Evolutionary conservation across 2,113 vertebrate species (phyloP), one percentile per base, ranked within the genome.

Genomic region (Larimichthys crocea): DNA sequence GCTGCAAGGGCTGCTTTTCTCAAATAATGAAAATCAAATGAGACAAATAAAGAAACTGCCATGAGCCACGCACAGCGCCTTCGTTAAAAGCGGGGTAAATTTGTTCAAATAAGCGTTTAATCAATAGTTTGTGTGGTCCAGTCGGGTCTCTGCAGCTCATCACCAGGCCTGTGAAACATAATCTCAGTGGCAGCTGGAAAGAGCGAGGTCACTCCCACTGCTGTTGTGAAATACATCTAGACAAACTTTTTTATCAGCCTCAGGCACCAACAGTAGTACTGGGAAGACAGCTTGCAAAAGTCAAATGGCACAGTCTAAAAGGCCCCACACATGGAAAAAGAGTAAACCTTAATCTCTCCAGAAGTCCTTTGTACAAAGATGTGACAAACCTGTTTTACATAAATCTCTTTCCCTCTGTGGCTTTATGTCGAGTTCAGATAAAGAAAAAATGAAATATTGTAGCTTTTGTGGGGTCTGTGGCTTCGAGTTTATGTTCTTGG

Each of bases 111-210:
- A 83, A 69, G 60, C 6, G 8, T 66, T 66, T 57, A 80, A 75
- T 82, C 65, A 56, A 62, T 53, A 63, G 19, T 59, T 66, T 70
- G 52, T 67, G 63, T 50, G 57, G 52, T 35, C 65, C 60, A 42
- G 19, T 56, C 16, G 2, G 6, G 50, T n/a, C 52, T 72, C 19
- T 14, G 57, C 40, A 59, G 76, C 40, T 77, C 24, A 57, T 17
- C 57, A 62, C 3, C 62, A 35, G 56, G n/a, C 53, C 63, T 85
- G 88, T 80, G 86, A 82, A 73, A 67, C 20, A 49, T 22, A 31
- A 72, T 35, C 56, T 80, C 44, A 80, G 26, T 57, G 84, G 69
- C 92, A 94, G 86, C 79, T 90, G 92, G 56, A 15, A 53, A 61
- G 72, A 85, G 52, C 81, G 75, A 89, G 85, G 83, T 74, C 57